phyloP scores from a whole-genome alignment of 2,797 vertebrate species.

The Nothura maculosa region DNA sequence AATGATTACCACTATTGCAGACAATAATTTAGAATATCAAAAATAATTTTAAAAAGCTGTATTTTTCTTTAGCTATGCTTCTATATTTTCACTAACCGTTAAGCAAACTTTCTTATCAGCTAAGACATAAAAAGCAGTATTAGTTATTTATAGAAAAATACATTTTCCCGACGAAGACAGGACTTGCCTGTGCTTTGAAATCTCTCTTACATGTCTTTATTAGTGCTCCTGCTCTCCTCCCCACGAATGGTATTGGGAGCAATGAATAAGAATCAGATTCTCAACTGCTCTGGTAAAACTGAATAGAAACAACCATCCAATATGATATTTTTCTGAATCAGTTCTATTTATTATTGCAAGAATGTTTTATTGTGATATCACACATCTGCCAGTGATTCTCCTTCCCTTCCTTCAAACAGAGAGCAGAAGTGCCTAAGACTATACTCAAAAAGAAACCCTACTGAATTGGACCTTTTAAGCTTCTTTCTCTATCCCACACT shows the following conservation, averaged over 20 bases:
- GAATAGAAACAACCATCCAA: background rate
- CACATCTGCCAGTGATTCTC: background rate
- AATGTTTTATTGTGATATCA: background rate
- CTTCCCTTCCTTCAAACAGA: background rate
- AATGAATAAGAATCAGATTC: background rate
- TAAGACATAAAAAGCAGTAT: background rate
- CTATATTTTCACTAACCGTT: background rate
- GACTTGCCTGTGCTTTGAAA: background rate
- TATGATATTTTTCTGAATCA: background rate
- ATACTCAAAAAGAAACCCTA: background rate
- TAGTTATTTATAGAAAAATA: background rate
- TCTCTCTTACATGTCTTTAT: background rate
- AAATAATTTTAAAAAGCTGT: background rate
- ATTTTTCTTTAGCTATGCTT: background rate
- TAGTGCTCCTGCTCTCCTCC: background rate
- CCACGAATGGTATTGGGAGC: background rate
- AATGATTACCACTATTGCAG: background rate
- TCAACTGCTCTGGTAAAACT: background rate
- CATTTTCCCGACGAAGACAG: background rate
- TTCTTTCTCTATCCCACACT: background rate
- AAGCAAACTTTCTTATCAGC: background rate
- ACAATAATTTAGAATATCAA: slow-evolving; percentile 19
- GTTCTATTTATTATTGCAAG: background rate
- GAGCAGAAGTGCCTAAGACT: background rate
- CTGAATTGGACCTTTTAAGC: background rate